These are phyloP conservation scores for Diuraphis noxia DNA, from an alignment of 1,140 invertebrate genomes.

Conservation along the genomic window DNA sequence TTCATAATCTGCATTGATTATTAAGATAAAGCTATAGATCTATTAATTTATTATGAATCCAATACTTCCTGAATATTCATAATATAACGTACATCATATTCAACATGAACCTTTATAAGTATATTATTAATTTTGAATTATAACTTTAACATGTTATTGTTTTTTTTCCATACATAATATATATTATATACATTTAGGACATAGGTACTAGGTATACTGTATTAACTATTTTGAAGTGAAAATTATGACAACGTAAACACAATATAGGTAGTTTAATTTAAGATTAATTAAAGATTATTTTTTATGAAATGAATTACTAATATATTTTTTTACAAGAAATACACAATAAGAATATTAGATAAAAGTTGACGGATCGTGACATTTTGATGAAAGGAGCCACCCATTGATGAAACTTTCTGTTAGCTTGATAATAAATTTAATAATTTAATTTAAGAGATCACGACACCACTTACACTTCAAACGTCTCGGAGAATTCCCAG, in stretches of 20 bases:
- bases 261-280: no score
- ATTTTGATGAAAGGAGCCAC: no score
- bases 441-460: no score
- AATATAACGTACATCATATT: background rate
- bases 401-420: no score
- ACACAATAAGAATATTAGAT: no score
- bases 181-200: no score
- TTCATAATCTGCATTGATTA: background rate
- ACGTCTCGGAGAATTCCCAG: no score
- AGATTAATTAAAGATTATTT: background rate
- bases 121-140: background rate
- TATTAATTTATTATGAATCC: background rate
- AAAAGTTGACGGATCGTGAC: no score
- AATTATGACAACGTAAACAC: background rate
- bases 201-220: no score
- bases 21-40: background rate
- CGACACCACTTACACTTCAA: no score
- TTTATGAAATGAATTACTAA: background rate
- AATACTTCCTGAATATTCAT: background rate
- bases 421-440: no score
- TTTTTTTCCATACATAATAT: background rate
- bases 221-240: background rate
- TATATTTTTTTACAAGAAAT: no score
- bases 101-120: background rate
- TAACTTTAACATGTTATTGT: background rate